These are phyloP conservation scores for Scotopteryx bipunctaria DNA, from an alignment of 2,888 invertebrate genomes.

Conservation along the genomic window DNA sequence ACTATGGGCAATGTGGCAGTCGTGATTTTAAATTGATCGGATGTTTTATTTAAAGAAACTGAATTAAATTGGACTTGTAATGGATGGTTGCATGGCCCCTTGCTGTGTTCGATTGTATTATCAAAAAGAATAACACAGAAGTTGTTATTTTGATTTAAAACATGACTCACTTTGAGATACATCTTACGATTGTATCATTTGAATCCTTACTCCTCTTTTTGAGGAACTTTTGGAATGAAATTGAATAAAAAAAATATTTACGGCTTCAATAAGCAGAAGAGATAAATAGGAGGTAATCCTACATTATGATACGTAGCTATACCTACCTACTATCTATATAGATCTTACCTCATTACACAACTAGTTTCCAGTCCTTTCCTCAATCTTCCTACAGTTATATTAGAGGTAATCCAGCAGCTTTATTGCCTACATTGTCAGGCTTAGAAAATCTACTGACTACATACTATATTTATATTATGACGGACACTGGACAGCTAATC, in stretches of 20 bases:
- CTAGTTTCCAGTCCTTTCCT: not conserved
- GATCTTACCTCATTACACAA: not conserved
- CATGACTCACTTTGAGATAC: not conserved
- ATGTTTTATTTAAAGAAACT: not conserved
- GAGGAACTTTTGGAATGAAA: too few species aligned
- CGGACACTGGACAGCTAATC: conserved; percentile 7
- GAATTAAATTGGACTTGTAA: conserved; percentile 7
- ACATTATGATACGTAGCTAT: too few species aligned
- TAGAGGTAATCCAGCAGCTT: not conserved
- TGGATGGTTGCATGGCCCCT: not conserved
- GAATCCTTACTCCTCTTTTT: not conserved
- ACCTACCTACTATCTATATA: too few species aligned
- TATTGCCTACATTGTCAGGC: not conserved
- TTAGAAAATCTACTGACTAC: not conserved
- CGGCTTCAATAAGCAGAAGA: too few species aligned
- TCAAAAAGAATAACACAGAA: conserved; percentile 11
- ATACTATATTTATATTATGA: not conserved
- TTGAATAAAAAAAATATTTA: too few species aligned
- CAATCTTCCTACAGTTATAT: not conserved
- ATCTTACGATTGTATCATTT: not conserved
- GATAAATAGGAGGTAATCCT: too few species aligned
- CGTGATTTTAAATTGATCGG: conserved; percentile 3
- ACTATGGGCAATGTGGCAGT: not conserved
- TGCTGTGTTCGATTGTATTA: not conserved
- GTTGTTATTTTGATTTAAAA: not conserved